Percentiles rank a stretch among this genome's conserved stretches.
Evolutionary conservation across 2,888 invertebrate genomes (phyloP).

Genomic region (Cataglyphis cursor): DNA sequence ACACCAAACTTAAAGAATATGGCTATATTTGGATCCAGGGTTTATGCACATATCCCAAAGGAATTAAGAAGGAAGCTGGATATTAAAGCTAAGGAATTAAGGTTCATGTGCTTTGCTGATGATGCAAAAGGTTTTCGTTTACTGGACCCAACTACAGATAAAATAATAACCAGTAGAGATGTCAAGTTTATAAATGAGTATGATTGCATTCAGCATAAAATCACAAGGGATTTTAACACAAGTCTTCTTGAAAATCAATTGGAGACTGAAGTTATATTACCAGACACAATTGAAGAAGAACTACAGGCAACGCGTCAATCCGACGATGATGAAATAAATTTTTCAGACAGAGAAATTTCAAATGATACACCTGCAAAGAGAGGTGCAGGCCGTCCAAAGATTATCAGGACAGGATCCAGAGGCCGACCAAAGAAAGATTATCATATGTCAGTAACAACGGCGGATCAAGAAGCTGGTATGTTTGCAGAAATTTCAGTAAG

Average conservation of each 20-base stretch:
- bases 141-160: conserved; percentile 31
- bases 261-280: not conserved
- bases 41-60: conserved; percentile 63
- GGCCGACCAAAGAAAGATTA: conserved; percentile 39
- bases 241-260: not conserved
- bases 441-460: not conserved
- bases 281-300: not conserved
- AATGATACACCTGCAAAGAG: not conserved
- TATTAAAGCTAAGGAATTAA: conserved; percentile 58
- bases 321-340: not conserved
- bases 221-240: not conserved
- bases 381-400: conserved; percentile 32
- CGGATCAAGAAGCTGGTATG: conserved; percentile 14
- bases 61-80: conserved; percentile 65
- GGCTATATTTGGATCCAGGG: conserved; percentile 68
- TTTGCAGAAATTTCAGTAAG: not conserved
- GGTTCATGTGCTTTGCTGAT: conserved; percentile 58
- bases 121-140: conserved; percentile 35
- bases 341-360: too few relatives aligned
- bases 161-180: conserved; percentile 20
- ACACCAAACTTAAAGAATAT: conserved; percentile 28
- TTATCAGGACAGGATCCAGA: not conserved
- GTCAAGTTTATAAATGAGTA: conserved; percentile 14
- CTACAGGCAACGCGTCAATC: not conserved
- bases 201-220: not conserved